Evolutionary conservation across 1,140 invertebrate genomes (phyloP).

Genomic region (Trichonephila inaurata): DNA sequence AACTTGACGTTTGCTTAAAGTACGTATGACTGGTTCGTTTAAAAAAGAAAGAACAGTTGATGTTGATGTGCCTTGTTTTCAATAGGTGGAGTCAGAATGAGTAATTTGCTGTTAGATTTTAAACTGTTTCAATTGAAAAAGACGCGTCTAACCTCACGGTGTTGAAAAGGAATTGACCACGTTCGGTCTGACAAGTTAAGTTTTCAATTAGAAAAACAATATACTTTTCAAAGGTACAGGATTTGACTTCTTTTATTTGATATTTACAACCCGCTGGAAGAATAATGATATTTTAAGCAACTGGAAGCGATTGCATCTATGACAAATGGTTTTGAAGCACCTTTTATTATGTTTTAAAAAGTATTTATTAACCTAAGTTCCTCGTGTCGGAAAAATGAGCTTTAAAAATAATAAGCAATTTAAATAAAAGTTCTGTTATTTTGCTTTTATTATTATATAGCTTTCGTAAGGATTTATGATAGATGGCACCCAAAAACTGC

Average conservation of each 20-base stretch:
- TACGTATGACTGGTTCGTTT: constrained; percentile 3
- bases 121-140: constrained; percentile 43
- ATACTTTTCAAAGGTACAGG: neutral
- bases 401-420: too few species aligned
- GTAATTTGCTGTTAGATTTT: constrained; percentile 37
- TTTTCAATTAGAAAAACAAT: constrained; percentile 32
- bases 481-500: too few species aligned
- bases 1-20: constrained; percentile 34
- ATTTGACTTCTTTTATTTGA: neutral
- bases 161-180: constrained; percentile 14
- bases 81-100: constrained; percentile 25
- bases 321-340: neutral
- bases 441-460: too few species aligned
- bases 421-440: too few species aligned
- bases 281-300: constrained; percentile 14
- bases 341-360: too few species aligned
- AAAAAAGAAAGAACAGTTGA: constrained; percentile 4
- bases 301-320: neutral
- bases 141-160: neutral
- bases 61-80: constrained; percentile 21
- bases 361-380: too few species aligned
- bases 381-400: too few species aligned
- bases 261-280: neutral
- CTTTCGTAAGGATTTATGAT: too few species aligned
- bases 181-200: constrained; percentile 16